phyloP scores from a whole-genome alignment of 1,140 invertebrate genomes.

The Ridgeia piscesae region DNA sequence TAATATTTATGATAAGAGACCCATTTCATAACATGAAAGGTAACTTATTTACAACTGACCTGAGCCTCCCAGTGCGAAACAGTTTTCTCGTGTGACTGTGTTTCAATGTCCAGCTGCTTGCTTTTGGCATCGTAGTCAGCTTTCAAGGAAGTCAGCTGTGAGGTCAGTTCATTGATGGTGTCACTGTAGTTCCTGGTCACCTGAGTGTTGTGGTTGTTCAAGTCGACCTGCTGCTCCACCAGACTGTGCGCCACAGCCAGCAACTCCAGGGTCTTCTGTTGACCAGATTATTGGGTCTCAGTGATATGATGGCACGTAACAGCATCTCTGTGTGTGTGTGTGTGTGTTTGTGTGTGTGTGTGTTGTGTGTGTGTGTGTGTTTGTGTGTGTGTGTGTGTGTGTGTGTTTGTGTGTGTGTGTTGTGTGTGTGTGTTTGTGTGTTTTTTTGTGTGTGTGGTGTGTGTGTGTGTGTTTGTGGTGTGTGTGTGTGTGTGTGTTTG shows the following conservation, averaged over 20 bases:
- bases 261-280: not conserved
- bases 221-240: not conserved
- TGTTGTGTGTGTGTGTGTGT: too few species aligned
- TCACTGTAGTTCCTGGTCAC: not conserved
- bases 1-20: not conserved
- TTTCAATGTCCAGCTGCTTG: not conserved
- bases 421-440: too few species aligned
- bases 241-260: not conserved
- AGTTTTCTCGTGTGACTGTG: not conserved
- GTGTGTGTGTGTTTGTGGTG: too few species aligned
- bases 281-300: not conserved
- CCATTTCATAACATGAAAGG: not conserved
- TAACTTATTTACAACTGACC: not conserved
- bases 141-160: not conserved
- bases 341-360: too few species aligned
- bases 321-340: too few species aligned
- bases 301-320: not conserved
- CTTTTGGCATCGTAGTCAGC: not conserved
- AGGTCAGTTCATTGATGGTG: not conserved
- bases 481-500: too few species aligned
- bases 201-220: not conserved
- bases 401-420: too few species aligned
- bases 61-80: not conserved
- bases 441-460: too few species aligned
- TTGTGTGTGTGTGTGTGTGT: too few species aligned